Conservation (phyloP, 2,797 vertebrate species). For the Amblyopsis hoosieri region DNA sequence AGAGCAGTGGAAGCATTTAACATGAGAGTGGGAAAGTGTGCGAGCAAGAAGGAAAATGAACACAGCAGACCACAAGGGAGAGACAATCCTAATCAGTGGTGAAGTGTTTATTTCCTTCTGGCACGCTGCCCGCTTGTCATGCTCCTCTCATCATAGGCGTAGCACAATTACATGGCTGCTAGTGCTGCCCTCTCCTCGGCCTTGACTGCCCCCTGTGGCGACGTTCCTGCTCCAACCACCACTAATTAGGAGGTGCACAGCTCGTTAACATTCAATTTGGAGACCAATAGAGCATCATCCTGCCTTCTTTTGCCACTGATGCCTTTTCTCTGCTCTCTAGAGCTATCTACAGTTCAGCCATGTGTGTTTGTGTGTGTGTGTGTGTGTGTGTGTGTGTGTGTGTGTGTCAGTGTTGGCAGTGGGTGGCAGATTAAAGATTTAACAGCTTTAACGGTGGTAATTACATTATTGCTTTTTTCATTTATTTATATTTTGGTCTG, state of each 20-base stretch:
- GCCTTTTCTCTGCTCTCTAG: slow-evolving; percentile 25
- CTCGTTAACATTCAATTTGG: slow-evolving; percentile 84
- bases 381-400: slow-evolving; percentile 4
- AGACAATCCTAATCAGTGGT: slow-evolving; percentile 37
- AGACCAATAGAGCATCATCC: slow-evolving; percentile 69
- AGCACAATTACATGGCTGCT: slow-evolving; percentile 59
- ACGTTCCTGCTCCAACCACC: slow-evolving; percentile 65
- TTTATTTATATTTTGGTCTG: too few relatives aligned
- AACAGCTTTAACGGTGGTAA: neutral
- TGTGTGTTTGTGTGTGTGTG: neutral
- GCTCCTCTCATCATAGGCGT: slow-evolving; percentile 50
- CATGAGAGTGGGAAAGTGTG: slow-evolving; percentile 15
- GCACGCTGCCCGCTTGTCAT: slow-evolving; percentile 67
- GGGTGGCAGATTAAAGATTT: neutral
- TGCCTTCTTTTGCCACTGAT: slow-evolving; percentile 23
- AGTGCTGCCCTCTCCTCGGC: slow-evolving; percentile 63
- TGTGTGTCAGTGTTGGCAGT: neutral
- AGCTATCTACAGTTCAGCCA: slow-evolving; percentile 6
- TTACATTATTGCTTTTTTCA: neutral
- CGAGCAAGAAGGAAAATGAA: slow-evolving; percentile 2
- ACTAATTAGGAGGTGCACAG: slow-evolving; percentile 80
- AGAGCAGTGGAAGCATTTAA: slow-evolving; percentile 34
- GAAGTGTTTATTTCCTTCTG: slow-evolving; percentile 63
- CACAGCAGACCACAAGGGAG: neutral
- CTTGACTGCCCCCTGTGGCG: slow-evolving; percentile 56